Conservation (phyloP, 2,113 vertebrate species). For the Gobiocypris rarus region DNA sequence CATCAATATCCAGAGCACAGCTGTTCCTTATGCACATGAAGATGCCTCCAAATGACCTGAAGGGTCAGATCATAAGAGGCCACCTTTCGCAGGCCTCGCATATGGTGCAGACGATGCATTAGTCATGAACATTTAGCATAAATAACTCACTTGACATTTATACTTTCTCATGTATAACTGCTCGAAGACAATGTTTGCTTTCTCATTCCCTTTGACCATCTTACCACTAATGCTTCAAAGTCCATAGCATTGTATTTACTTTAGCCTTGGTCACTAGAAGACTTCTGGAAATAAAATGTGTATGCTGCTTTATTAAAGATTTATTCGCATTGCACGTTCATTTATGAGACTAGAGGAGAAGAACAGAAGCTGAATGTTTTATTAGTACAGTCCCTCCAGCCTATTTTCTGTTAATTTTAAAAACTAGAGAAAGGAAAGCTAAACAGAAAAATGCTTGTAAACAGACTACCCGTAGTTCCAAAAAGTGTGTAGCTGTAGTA, state of each 20-base stretch:
- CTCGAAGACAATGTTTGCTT: neutral
- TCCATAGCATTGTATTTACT: neutral
- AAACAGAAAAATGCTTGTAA: neutral
- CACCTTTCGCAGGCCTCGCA: neutral
- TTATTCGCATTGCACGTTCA: conserved; percentile 58
- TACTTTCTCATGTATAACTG: neutral
- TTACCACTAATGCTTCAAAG: neutral
- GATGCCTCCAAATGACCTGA: conserved; percentile 4
- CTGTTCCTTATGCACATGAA: conserved; percentile 14
- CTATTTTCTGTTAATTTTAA: conserved; percentile 65
- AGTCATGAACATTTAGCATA: neutral
- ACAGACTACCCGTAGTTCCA: neutral
- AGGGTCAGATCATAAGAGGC: conserved; percentile 10
- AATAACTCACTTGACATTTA: conserved; percentile 12
- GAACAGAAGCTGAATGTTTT: conserved; percentile 69
- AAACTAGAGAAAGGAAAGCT: conserved; percentile 50
- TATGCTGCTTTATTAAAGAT: conserved; percentile 65
- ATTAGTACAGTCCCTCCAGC: conserved; percentile 66
- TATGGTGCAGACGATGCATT: conserved; percentile 5
- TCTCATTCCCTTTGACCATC: neutral
- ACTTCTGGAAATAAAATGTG: conserved; percentile 57
- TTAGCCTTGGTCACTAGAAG: conserved; percentile 48
- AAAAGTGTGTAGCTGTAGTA: neutral
- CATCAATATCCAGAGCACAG: conserved; percentile 35
- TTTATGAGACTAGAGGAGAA: conserved; percentile 55